Evolutionary conservation across 2,888 invertebrate species (phyloP).

Genomic region (Anoncus sp.): DNA sequence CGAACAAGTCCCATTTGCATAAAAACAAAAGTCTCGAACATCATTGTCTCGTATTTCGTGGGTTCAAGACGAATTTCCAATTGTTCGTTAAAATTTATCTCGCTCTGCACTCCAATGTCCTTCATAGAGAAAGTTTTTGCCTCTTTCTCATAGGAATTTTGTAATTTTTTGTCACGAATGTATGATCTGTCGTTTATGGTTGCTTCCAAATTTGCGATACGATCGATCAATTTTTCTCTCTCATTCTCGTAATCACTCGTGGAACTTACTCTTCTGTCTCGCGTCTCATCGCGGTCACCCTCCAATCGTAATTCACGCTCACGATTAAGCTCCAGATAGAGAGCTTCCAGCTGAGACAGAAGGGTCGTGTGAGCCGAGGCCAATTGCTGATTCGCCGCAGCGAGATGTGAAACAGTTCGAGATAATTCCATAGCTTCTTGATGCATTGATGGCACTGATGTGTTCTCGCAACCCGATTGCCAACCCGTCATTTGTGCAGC

Average conservation of each 20-base stretch:
- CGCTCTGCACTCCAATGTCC: conserved; percentile 39
- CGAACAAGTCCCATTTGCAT: too few relatives aligned
- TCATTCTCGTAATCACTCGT: conserved; percentile 16
- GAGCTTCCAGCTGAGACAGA: conserved; percentile 75
- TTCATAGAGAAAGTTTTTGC: conserved; percentile 22
- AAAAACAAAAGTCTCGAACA: too few relatives aligned
- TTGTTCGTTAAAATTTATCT: conserved; percentile 22
- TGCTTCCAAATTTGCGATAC: conserved; percentile 60
- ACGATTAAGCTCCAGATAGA: conserved; percentile 74
- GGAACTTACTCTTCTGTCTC: conserved; percentile 3
- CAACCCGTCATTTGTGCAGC: conserved; percentile 77
- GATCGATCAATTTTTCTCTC: conserved; percentile 46
- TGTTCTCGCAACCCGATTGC: conserved; percentile 69
- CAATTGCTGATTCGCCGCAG: conserved; percentile 80
- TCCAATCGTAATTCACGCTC: conserved; percentile 58
- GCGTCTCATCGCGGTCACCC: conserved; percentile 27
- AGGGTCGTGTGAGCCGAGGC: conserved; percentile 77
- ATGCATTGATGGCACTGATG: conserved; percentile 55
- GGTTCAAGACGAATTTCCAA: conserved; percentile 28
- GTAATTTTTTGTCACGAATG: conserved; percentile 20
- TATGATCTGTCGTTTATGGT: conserved; percentile 40
- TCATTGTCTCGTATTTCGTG: conserved; percentile 13
- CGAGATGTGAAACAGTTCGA: conserved; percentile 78
- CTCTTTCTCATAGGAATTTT: conserved; percentile 25
- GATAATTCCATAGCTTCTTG: conserved; percentile 77